phyloP scores from a whole-genome alignment of 2,113 vertebrate genomes.

The Psittacula cyanocephala region DNA sequence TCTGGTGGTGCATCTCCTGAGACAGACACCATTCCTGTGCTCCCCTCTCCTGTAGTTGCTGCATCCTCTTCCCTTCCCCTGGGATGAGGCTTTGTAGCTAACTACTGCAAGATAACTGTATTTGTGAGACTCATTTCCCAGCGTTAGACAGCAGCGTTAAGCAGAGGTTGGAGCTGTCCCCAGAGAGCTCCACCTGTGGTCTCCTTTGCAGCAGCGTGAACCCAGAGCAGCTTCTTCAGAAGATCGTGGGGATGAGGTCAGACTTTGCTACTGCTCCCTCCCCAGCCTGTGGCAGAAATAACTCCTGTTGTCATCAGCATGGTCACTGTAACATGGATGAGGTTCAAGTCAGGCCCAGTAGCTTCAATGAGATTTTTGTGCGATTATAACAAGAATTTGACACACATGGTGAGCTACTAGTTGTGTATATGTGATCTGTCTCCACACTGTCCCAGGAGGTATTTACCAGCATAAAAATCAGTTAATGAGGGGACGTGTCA shows the following conservation, averaged over 20 bases:
- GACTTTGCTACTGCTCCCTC: background rate
- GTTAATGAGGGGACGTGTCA: background rate
- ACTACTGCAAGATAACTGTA: background rate
- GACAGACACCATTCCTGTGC: accelerated
- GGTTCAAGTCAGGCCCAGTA: conserved; percentile 9
- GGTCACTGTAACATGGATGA: background rate
- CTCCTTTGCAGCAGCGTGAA: background rate
- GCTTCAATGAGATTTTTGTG: conserved; percentile 56
- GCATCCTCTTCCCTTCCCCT: background rate
- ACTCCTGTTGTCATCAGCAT: background rate
- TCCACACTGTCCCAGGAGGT: background rate
- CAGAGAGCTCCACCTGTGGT: background rate
- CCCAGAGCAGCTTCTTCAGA: background rate
- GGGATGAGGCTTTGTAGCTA: background rate
- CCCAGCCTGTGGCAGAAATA: conserved; percentile 19
- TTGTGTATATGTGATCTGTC: background rate
- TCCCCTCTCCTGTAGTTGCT: background rate
- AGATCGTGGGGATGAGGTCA: background rate
- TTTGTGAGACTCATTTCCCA: background rate
- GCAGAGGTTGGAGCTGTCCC: background rate
- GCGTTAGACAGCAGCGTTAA: accelerated
- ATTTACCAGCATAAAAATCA: conserved; percentile 17
- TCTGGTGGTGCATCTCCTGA: background rate
- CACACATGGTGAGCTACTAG: background rate
- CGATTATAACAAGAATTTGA: conserved; percentile 35